Percentiles rank a stretch among this genome's conserved stretches.
phyloP scores from a whole-genome alignment of 2,113 vertebrate species.

The Corythaeola cristata region DNA sequence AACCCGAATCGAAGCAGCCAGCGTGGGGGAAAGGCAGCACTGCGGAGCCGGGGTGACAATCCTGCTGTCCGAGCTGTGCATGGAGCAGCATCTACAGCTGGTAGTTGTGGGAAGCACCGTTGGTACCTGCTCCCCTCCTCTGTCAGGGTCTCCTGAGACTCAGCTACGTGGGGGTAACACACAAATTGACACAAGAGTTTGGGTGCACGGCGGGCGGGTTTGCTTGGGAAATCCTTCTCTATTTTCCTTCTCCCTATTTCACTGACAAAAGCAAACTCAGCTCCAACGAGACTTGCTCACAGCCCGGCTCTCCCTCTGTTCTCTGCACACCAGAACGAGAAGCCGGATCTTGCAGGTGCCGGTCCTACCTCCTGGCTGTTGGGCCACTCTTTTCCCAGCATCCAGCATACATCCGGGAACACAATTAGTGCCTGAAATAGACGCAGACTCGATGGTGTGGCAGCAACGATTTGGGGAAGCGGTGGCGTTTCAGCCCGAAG shows the following conservation, averaged over 20 bases:
- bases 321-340: neutral
- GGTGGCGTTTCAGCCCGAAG: neutral
- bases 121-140: neutral
- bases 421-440: neutral
- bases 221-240: neutral
- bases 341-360: neutral
- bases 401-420: neutral
- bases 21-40: neutral
- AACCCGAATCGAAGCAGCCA: neutral
- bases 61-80: neutral
- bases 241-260: neutral
- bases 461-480: neutral
- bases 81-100: neutral
- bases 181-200: neutral
- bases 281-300: rapidly evolving
- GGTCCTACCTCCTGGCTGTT: neutral
- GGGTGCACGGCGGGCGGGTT: neutral
- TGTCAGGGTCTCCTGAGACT: neutral
- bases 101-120: neutral
- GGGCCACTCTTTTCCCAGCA: neutral
- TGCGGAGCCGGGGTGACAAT: neutral
- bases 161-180: neutral
- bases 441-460: neutral
- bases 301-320: neutral
- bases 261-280: neutral